Evolutionary conservation across 35 echinoderm and acorn worm species (phyloP), one percentile per base, ranked within the genome.

Genomic region (Stichopus chloronotus): DNA sequence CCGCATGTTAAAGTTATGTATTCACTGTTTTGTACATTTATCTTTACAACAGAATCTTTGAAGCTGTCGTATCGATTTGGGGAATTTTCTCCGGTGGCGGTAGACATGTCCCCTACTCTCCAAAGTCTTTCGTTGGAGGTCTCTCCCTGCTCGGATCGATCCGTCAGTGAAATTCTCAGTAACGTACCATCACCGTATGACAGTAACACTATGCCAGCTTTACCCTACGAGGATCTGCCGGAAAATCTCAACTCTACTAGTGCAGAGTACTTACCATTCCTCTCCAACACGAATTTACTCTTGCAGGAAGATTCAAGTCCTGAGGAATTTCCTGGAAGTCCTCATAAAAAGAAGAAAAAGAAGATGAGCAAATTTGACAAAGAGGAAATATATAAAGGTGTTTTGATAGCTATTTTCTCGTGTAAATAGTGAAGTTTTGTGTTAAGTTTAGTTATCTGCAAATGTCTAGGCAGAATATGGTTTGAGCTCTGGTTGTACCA

Each of bases 271-370:
- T 92, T 92, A 53, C 96, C 96, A 1, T 98, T 98, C 86, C 90
- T 98, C 56, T 94, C 92, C 24, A 98, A 96, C 74, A 96, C 94
- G 23, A 98, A 98, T 87, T 87, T 98, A 77, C 93, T 96, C 14
- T 80, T 98, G 16, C 92, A 96, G 43, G 96, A 98, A 78, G 96
- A 98, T 77, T 96, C 93, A 12, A 98, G 96, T 86, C 96, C 96
- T n/a, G 96, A 98, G 90, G 92, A 94, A 72, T 81, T 78, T 43
- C 63, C 88, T 30, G 88, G 88, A 57, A 88, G 86, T 52, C 57
- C 57, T 5, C 54, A 12, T 8, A 57, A 65, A 57, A 88, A 60
- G 86, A 88, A 69, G 55, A 88, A 88, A 8, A 69, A 88, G 11
- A 69, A 57, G 9, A 58, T 30, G 11, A 63, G 21, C 25, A 89